Evolutionary conservation across 2,888 invertebrate species (phyloP), one percentile per base, ranked within the genome.

Genomic region (Trichacis sp.): DNA sequence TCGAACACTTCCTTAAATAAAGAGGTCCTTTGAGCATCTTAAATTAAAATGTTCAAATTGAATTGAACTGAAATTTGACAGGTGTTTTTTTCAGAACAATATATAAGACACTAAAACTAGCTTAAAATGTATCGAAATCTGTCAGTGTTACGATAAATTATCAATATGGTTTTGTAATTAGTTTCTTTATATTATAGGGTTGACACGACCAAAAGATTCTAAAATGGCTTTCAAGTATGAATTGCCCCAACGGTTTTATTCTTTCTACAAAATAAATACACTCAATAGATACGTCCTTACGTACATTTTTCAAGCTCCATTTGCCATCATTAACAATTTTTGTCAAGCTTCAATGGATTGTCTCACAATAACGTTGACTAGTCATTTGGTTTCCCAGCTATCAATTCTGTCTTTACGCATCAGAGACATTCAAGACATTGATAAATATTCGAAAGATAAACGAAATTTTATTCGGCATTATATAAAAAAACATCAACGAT

Each of bases 291-390:
- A 67, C 15, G 53, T 54, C 12, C 9, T 56, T 0, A 57, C 69
- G 0, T 71, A 71, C 46, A 6, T 69, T 11, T 64, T 63, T 15
- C 69, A 67, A 54, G 5, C 45, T 30, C 71, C 69, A 1, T 52
- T 72, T 56, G 58, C 70, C 1, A 51, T 59, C 11, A 67, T 53
- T 30, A 67, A 66, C 40, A 59, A 48, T 14, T 72, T 69, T 15
- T 66, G 64, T 0, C 69, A 71, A 61, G 64, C 62, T 17, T 52
- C 69, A 6, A 69, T 71, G 69, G 71, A 71, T 51, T 71, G 69
- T 20, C 36, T 71, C 1, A 69, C 71, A 1, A 46, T 71, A 12
- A 63, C 64, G 0, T n/a, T 71, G 0, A 53, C 62, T 1, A 56
- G 52, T 15, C 69, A 71, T 57, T 50, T 71, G n/a, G 69, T 69